These are phyloP conservation scores for Eospalax fontanierii DNA, from an alignment of 2,797 vertebrate genomes.

Conservation along the genomic window DNA sequence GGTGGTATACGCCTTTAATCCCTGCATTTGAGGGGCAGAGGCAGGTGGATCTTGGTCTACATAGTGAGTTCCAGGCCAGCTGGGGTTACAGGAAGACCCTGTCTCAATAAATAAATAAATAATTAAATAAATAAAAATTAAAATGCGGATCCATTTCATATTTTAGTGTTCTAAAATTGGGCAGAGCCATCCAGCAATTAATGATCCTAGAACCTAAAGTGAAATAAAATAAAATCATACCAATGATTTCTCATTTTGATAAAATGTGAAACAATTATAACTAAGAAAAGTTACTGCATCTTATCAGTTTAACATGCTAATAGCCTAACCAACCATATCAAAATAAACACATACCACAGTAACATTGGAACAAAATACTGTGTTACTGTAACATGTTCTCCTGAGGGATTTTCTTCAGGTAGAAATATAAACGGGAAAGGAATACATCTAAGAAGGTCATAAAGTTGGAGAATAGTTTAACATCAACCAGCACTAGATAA, in stretches of 20 bases:
- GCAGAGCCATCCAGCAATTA: neutral
- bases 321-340: slow-evolving; percentile 18
- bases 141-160: neutral
- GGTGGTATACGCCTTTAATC: no score
- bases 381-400: neutral
- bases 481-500: neutral
- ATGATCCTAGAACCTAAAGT: neutral
- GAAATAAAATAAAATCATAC: slow-evolving; percentile 11
- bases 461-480: neutral
- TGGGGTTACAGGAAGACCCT: no score
- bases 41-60: no score
- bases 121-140: no score
- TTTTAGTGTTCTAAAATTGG: neutral
- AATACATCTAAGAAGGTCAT: slow-evolving; percentile 29
- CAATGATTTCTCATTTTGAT: neutral
- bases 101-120: no score
- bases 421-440: slow-evolving; percentile 20
- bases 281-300: neutral
- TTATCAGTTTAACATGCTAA: neutral
- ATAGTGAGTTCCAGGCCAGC: no score
- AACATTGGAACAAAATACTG: slow-evolving; percentile 62
- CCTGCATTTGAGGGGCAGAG: no score
- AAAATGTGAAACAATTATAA: neutral
- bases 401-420: neutral
- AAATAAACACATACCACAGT: slow-evolving; percentile 11